Conservation (phyloP, 2,797 vertebrate genomes). For the Labeo calbasu region DNA sequence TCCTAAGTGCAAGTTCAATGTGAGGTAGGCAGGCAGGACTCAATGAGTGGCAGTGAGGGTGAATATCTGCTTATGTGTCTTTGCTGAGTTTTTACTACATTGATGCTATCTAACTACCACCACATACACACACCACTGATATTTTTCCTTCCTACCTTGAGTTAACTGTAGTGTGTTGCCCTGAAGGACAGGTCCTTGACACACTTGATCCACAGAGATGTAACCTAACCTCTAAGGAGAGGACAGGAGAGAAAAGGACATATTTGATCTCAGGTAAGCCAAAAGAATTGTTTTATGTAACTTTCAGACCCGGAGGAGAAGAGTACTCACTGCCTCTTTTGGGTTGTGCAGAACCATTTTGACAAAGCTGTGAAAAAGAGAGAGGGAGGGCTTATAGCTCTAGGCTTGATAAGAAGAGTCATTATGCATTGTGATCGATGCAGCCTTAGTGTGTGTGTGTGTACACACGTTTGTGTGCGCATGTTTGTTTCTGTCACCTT, state of each 20-base stretch:
- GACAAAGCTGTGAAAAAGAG: conserved; percentile 13
- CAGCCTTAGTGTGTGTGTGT: neutral
- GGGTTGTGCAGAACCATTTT: neutral
- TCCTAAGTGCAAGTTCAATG: conserved; percentile 62
- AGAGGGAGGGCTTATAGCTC: conserved; percentile 37
- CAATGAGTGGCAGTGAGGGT: conserved; percentile 38
- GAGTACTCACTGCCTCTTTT: neutral
- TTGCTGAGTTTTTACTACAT: conserved; percentile 52
- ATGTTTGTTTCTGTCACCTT: conserved; percentile 46
- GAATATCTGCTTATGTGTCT: conserved; percentile 23
- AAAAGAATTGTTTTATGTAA: conserved; percentile 14
- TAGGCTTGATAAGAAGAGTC: conserved; percentile 33
- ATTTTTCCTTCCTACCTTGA: conserved; percentile 3
- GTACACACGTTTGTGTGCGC: neutral
- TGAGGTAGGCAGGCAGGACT: conserved; percentile 20
- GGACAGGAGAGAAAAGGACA: conserved; percentile 63
- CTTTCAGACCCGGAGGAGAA: conserved; percentile 22
- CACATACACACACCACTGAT: conserved; percentile 30
- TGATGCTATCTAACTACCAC: conserved; percentile 31
- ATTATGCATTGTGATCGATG: conserved; percentile 46
- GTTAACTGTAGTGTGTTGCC: conserved; percentile 14
- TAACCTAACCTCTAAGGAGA: conserved; percentile 65
- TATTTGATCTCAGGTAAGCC: conserved; percentile 16
- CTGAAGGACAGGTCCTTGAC: conserved; percentile 87
- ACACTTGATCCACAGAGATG: conserved; percentile 77